phyloP scores from a whole-genome alignment of 2,113 vertebrate species.

The Campylorhamphus procurvoides region DNA sequence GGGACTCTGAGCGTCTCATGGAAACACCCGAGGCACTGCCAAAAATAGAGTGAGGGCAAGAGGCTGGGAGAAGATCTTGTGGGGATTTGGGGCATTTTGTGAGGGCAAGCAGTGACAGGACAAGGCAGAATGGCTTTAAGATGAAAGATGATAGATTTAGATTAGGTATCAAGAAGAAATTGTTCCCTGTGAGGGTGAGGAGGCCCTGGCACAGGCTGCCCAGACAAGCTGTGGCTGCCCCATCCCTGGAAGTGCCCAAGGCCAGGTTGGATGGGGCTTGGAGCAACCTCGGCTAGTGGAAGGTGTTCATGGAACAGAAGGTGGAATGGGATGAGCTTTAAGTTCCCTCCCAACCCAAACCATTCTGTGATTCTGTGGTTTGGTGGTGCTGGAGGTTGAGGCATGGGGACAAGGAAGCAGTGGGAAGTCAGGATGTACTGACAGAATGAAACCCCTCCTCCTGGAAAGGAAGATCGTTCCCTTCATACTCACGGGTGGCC shows the following conservation, averaged over 20 bases:
- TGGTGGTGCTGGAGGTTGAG: background rate
- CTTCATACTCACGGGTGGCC: background rate
- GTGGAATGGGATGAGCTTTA: background rate
- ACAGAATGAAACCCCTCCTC: background rate
- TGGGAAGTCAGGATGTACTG: accelerated
- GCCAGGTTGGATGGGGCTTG: background rate
- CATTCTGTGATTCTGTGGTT: background rate
- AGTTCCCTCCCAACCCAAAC: background rate
- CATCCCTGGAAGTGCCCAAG: background rate
- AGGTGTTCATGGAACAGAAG: background rate
- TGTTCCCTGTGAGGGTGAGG: background rate
- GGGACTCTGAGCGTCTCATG: background rate
- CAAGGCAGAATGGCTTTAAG: background rate
- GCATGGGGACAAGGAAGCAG: background rate
- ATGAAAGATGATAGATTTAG: background rate
- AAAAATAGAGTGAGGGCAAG: background rate
- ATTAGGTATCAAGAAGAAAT: background rate
- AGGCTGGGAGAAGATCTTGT: accelerated
- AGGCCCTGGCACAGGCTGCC: background rate
- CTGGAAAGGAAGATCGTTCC: background rate
- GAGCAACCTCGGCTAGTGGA: accelerated
- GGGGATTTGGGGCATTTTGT: background rate
- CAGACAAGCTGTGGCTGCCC: background rate
- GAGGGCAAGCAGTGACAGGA: background rate
- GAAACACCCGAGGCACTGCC: background rate